Percentiles rank a stretch among this genome's conserved stretches.
Conservation (phyloP, 2,797 vertebrate genomes). For the Triplophysa yarkandensis region DNA sequence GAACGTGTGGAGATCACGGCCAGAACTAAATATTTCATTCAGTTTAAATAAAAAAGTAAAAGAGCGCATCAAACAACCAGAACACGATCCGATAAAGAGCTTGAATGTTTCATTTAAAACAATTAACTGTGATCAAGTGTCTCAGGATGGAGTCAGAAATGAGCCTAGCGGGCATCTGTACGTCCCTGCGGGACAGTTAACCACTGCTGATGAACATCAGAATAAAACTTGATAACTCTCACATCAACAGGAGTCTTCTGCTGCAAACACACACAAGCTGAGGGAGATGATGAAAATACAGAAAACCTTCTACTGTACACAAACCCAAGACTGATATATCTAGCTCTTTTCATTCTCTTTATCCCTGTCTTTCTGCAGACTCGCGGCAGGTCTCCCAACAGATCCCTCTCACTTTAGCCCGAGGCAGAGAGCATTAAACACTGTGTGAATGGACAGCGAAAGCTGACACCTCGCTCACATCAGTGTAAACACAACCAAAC, state of each 20-base stretch:
- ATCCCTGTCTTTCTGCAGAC: neutral
- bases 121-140: slow-evolving; percentile 28
- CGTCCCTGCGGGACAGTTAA: neutral
- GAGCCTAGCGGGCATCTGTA: slow-evolving; percentile 12
- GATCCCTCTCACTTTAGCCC: slow-evolving; percentile 25
- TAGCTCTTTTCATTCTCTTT: slow-evolving; percentile 30
- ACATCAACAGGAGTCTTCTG: slow-evolving; percentile 38
- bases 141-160: slow-evolving; percentile 27
- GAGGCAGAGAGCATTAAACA: slow-evolving; percentile 30
- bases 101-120: neutral
- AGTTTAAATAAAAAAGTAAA: slow-evolving; percentile 8
- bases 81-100: neutral
- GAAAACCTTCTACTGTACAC: slow-evolving; percentile 26
- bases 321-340: slow-evolving; percentile 16
- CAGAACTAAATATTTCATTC: slow-evolving; percentile 28
- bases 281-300: slow-evolving; percentile 15
- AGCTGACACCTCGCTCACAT: slow-evolving; percentile 66
- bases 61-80: slow-evolving; percentile 17
- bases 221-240: slow-evolving; percentile 31
- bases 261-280: slow-evolving; percentile 16
- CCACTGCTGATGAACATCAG: slow-evolving; percentile 26
- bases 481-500: slow-evolving; percentile 51
- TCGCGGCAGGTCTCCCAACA: neutral
- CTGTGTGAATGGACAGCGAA: slow-evolving; percentile 63
- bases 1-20: slow-evolving; percentile 15